Evolutionary conservation across 2,113 vertebrate species (phyloP).

Genomic region (Ochotona curzoniae): DNA sequence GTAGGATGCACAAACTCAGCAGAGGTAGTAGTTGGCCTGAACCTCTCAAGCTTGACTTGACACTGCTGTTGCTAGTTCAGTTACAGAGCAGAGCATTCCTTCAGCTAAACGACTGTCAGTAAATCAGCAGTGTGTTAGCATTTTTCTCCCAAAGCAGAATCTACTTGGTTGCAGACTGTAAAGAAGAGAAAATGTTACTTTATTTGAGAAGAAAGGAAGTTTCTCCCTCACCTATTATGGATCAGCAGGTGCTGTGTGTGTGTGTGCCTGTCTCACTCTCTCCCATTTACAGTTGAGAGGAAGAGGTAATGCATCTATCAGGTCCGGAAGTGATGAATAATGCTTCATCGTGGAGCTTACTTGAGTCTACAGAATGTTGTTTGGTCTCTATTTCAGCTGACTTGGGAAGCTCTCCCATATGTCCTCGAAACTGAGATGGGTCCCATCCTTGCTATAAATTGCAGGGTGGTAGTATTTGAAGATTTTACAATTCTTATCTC

Average conservation of each 20-base stretch:
- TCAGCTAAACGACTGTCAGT: neutral
- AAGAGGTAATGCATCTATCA: neutral
- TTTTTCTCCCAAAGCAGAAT: conserved; percentile 5
- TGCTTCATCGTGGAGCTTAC: neutral
- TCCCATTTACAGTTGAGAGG: neutral
- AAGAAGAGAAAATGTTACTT: conserved; percentile 18
- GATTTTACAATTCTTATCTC: neutral
- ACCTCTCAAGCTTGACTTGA: neutral
- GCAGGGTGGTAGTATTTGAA: neutral
- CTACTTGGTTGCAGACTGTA: neutral
- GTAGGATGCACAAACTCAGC: neutral
- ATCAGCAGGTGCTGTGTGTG: rapidly evolving
- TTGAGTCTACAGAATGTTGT: neutral
- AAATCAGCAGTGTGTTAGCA: neutral
- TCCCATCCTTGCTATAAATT: neutral
- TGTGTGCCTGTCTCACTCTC: rapidly evolving
- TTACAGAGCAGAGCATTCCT: neutral
- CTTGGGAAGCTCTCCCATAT: neutral
- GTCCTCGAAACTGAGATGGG: neutral
- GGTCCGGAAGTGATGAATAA: conserved; percentile 1
- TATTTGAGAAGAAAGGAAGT: neutral
- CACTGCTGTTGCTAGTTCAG: neutral
- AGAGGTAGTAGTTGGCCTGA: neutral
- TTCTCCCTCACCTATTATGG: neutral
- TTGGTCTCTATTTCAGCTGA: neutral